Base-by-base conservation (phyloP, 2,888 invertebrate genomes). In the Atethmia centrago region DNA sequence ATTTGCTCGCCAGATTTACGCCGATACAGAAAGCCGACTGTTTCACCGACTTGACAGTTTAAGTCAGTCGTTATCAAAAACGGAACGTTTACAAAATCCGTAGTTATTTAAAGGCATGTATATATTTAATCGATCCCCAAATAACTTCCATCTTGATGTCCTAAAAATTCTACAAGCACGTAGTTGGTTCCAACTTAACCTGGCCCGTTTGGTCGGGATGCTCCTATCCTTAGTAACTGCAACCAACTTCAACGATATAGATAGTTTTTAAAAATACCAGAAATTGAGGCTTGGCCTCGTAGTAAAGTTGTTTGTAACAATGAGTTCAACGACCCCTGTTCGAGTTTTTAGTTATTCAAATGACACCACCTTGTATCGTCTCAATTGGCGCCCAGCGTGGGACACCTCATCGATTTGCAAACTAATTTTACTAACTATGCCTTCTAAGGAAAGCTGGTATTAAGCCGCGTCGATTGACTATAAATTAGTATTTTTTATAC, bases 401-500 rank as follows among this genome's bases (percentile, higher is more conserved):
- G 25, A 47, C 62, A 53, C 42, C 53, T 28, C 45, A 62, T 53
- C 53, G 31, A 72, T 10, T 74, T 36, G 25, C 25, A 63, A 49
- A 74, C 59, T 51, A 73, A 75, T 53, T 61, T 75, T 53, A 73
- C 59, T 74, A 83, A 85, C 87, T 87, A 86, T 77, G 87, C 88
- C 84, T 87, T 88, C 88, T 88, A 89, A 72, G 72, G 85, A 87
- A 90, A 89, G 88, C 90, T 77, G 81, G 71, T 86, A 88, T 88
- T 63, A 79, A 74, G 80, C 77, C 65, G 71, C 75, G 75, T 76
- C 68, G 66, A 68, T 83, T 79, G 77, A 76, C 68, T 79, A 84
- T 77, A 82, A 64, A 79, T 36, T 63, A 62, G 61, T 63, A 68
- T 81, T 77, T 62, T 68, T 77, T 61, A 69, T 63, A 68, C 45